Conservation (phyloP, 2,797 vertebrate genomes). For the Psittacula derbiana region DNA sequence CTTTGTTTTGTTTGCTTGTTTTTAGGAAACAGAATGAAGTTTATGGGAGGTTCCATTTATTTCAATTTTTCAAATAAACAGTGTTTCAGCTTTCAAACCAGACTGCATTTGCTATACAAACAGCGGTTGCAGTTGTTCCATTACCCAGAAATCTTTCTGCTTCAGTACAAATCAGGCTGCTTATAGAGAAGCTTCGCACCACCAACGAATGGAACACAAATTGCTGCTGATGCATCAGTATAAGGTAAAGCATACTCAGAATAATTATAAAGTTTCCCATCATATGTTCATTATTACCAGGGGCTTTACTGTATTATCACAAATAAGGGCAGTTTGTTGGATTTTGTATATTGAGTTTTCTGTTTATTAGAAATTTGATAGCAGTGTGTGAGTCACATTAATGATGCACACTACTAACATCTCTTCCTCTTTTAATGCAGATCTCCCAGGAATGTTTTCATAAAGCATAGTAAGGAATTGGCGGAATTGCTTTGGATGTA, state of each 20-base stretch:
- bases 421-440: neutral
- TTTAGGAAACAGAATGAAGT: neutral
- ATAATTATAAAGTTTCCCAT: neutral
- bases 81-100: neutral
- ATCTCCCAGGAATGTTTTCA: neutral
- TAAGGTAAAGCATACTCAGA: neutral
- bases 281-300: neutral
- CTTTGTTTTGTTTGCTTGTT: too few relatives aligned
- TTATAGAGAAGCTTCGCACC: rapidly evolving
- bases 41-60: neutral
- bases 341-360: neutral
- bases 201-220: neutral
- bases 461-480: neutral
- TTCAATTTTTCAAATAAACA: neutral
- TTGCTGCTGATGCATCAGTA: neutral
- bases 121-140: neutral
- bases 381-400: neutral
- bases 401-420: neutral
- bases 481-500: neutral
- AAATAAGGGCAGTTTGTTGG: neutral
- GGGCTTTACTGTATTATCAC: neutral
- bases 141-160: neutral
- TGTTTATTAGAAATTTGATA: neutral
- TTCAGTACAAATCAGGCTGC: neutral
- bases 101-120: neutral